Evolutionary conservation across 2,888 invertebrate genomes (phyloP).

Genomic region (Melieria picta): DNA sequence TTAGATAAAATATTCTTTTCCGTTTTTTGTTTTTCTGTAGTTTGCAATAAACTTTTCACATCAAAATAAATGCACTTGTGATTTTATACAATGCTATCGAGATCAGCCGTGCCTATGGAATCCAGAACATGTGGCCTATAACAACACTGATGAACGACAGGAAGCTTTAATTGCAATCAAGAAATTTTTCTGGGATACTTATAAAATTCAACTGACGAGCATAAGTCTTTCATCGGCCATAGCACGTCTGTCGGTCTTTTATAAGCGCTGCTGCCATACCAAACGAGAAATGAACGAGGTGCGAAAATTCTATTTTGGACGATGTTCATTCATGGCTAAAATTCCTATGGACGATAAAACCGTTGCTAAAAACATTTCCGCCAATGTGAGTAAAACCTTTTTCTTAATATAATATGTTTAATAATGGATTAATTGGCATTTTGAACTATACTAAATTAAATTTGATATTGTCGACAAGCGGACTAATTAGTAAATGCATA

Average conservation of each 20-base stretch:
- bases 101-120: constrained; percentile 26
- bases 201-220: constrained; percentile 16
- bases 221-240: constrained; percentile 18
- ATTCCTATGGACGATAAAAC: constrained; percentile 15
- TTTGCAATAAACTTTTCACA: constrained; percentile 13
- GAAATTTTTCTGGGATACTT: constrained; percentile 14
- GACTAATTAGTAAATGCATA: too few relatives aligned
- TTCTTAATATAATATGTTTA: background rate
- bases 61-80: constrained; percentile 23
- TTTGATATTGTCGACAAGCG: background rate
- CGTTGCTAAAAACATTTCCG: background rate
- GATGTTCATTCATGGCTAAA: constrained; percentile 18
- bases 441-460: too few relatives aligned
- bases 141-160: constrained; percentile 2
- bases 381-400: constrained; percentile 4
- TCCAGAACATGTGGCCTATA: constrained; percentile 18
- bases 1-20: too few relatives aligned
- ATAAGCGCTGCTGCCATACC: constrained; percentile 15
- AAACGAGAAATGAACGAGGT: background rate
- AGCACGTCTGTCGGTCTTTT: constrained; percentile 23
- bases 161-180: constrained; percentile 15
- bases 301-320: constrained; percentile 20
- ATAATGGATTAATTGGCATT: background rate
- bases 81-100: constrained; percentile 25
- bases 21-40: too few relatives aligned